Base-by-base conservation (phyloP, 2,888 invertebrate species). In the Amphimallon solstitiale region DNA sequence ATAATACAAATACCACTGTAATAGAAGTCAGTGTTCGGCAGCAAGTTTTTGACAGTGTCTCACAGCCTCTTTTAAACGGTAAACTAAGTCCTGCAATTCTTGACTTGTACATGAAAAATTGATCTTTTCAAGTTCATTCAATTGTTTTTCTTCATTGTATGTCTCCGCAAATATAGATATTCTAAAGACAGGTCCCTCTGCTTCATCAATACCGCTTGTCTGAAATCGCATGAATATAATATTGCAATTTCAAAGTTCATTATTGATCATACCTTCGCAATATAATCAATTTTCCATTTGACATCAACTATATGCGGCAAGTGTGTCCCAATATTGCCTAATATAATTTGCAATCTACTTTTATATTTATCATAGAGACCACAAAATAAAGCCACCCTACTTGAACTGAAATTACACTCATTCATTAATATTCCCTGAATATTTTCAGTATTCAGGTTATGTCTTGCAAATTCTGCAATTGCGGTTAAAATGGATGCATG, bases 31-130 rank as follows among this genome's bases (percentile, higher is more conserved):
- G 66, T 72, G 73, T 34, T 76, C 77, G 6, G 62, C 62, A 34
- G 70, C 73, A 15, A 87, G 78, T 75, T 84, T 86, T 71, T 88
- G 88, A 75, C 88, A 86, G 75, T 90, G 89, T 71, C 87, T 80
- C 54, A 87, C 84, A 52, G 88, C 84, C 76, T 90, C 89, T 77
- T 89, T 89, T 17, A 90, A 79, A 80, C 89, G 90, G 73, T 87
- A 87, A 66, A 90, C 86, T 63, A 90, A 82, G 80, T 90, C 89
- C 75, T 89, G 89, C 49, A 90, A 76, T 74, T 89, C 87, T 70
- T 88, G 88, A 37, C 84, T 85, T 43, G 86, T 87, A 76, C 90
- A 90, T 2, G 85, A 86, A 72, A 90, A 90, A 69, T 83, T 83
- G 12, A 89, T 76, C 73, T 85, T 83, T 35, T 86, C 83, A 2